phyloP scores from a whole-genome alignment of 1,140 invertebrate species.

The Pissodes strobi region DNA sequence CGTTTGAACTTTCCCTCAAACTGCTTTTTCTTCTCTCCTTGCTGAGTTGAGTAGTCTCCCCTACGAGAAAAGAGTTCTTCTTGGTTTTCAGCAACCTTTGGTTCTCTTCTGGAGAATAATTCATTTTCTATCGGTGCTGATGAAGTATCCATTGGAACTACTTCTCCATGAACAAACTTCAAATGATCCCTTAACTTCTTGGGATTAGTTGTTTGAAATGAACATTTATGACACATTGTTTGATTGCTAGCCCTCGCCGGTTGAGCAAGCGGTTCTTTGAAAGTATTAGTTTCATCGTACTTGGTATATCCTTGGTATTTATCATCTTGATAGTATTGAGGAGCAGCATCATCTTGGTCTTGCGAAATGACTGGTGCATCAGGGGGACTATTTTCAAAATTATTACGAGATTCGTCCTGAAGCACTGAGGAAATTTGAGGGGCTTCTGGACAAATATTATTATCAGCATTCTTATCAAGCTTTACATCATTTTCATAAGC shows the following conservation, averaged over 20 bases:
- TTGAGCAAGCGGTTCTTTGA: conserved; percentile 9
- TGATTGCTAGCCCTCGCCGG: neutral
- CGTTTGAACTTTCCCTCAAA: conserved; percentile 4
- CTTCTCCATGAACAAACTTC: conserved; percentile 31
- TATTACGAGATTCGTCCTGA: neutral
- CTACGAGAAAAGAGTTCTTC: conserved; percentile 25
- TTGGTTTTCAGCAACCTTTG: neutral
- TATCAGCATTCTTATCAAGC: too few relatives aligned
- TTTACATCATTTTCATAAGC: neutral
- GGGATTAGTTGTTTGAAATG: conserved; percentile 31
- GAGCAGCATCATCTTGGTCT: neutral
- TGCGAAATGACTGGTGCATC: neutral
- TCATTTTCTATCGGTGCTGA: neutral
- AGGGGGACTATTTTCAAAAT: neutral
- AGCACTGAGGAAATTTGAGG: conserved; percentile 1
- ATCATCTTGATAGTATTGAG: neutral
- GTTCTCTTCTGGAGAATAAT: conserved; percentile 24
- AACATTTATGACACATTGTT: conserved; percentile 28
- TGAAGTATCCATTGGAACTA: neutral
- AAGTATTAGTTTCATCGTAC: neutral
- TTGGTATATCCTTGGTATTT: neutral
- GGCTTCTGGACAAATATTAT: conserved; percentile 8
- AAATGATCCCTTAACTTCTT: conserved; percentile 37
- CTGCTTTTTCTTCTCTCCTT: neutral
- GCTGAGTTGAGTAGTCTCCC: neutral